A percentile compares a stretch with the other conserved stretches of the same genome.
Evolutionary conservation across 1,140 invertebrate species (phyloP).

Genomic region (Stenopsyche tienmushanensis): DNA sequence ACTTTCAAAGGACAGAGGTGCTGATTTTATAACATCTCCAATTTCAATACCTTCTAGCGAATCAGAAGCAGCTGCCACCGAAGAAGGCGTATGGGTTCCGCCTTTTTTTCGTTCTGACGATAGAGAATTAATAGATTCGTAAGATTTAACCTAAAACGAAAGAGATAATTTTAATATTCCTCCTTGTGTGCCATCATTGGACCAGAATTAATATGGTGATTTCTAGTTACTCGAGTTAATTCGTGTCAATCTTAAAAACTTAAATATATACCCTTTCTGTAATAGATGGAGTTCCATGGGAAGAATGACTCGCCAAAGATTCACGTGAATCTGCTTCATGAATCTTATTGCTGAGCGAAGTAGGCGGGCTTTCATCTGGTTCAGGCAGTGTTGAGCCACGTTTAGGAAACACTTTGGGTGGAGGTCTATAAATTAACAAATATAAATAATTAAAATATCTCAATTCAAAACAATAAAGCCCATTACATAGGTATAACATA

Average conservation of each 20-base stretch:
- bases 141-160: constrained; percentile 58
- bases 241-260: neutral
- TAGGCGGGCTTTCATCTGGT: constrained; percentile 56
- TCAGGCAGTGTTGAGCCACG: constrained; percentile 57
- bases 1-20: constrained; percentile 53
- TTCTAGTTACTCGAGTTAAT: neutral
- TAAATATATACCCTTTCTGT: constrained; percentile 51
- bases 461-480: neutral
- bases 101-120: constrained; percentile 55
- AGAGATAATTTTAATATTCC: too few species aligned
- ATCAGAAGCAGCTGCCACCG: constrained; percentile 43
- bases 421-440: constrained; percentile 58
- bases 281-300: constrained; percentile 50
- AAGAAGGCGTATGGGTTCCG: constrained; percentile 53
- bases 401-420: constrained; percentile 62
- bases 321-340: constrained; percentile 52
- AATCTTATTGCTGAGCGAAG: constrained; percentile 50
- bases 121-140: constrained; percentile 61
- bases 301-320: constrained; percentile 53
- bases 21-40: constrained; percentile 50
- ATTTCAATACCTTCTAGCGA: constrained; percentile 46
- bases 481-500: neutral
- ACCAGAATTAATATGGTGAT: too few species aligned
- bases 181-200: too few species aligned
- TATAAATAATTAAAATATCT: too few species aligned